These are phyloP conservation scores for Masticophis lateralis DNA, from an alignment of 2,797 vertebrate species.

Conservation along the genomic window DNA sequence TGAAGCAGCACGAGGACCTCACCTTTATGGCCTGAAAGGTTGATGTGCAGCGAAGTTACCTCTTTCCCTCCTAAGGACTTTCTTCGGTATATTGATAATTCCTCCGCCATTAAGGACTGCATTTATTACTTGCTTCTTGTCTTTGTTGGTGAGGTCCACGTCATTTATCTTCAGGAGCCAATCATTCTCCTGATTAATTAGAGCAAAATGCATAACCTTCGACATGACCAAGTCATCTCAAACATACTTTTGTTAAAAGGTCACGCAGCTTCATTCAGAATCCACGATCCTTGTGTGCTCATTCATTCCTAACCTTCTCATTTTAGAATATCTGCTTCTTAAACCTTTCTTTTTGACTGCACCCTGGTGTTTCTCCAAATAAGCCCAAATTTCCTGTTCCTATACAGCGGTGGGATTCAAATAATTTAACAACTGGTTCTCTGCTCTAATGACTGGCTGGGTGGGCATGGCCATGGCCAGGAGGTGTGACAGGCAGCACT, in stretches of 20 bases:
- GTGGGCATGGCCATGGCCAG: too few species aligned
- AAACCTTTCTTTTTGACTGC: not conserved
- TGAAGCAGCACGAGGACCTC: not conserved
- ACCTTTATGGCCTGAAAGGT: conserved; percentile 90
- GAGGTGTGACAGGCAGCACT: too few species aligned
- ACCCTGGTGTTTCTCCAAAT: not conserved
- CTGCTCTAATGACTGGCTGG: too few species aligned
- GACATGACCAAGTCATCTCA: not conserved
- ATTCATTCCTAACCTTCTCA: not conserved
- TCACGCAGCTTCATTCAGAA: not conserved
- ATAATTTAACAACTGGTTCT: too few species aligned
- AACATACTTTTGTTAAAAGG: not conserved
- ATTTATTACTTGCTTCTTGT: conserved; percentile 93
- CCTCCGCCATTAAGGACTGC: conserved; percentile 88
- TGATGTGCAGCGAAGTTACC: conserved; percentile 89
- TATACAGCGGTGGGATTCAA: too few species aligned
- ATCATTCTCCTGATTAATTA: conserved; percentile 84
- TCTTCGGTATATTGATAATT: conserved; percentile 90
- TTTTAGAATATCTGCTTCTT: not conserved
- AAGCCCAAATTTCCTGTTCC: not conserved
- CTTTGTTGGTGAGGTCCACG: conserved; percentile 94
- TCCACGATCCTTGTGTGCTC: not conserved
- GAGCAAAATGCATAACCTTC: conserved; percentile 17
- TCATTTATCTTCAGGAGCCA: conserved; percentile 97
- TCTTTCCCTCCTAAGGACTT: conserved; percentile 90